Evolutionary conservation across 2,888 invertebrate genomes (phyloP).

Genomic region (Eustalomyia histrio): DNA sequence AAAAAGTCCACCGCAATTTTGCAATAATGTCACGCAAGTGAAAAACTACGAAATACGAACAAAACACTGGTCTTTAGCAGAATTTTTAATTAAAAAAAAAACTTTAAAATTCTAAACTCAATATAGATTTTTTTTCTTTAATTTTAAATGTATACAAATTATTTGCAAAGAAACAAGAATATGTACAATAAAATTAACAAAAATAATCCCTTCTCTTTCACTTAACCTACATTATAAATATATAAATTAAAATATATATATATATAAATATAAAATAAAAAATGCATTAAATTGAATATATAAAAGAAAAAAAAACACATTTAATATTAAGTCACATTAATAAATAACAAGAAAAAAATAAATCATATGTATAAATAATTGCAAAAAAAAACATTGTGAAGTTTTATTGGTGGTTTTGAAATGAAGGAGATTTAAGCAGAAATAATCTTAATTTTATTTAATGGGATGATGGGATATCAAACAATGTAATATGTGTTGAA

Average conservation of each 20-base stretch:
- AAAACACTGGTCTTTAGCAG: too few species aligned
- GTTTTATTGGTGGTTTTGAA: too few species aligned
- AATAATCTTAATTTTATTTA: too few species aligned
- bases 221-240: constrained; percentile 23
- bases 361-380: constrained; percentile 63
- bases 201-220: neutral
- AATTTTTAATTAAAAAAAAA: neutral
- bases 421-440: too few species aligned
- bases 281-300: constrained; percentile 49
- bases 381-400: constrained; percentile 46
- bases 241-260: constrained; percentile 11
- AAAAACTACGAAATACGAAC: too few species aligned
- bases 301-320: constrained; percentile 49
- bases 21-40: too few species aligned
- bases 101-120: constrained; percentile 18
- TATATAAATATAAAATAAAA: constrained; percentile 6
- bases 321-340: constrained; percentile 62
- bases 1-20: too few species aligned
- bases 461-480: too few species aligned
- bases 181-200: constrained; percentile 46
- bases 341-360: constrained; percentile 48
- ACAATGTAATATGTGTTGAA: too few species aligned
- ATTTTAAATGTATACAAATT: constrained; percentile 43
- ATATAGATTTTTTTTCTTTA: neutral
- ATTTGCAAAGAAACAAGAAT: constrained; percentile 24